A percentile compares a stretch with the other conserved stretches of the same genome.
Conservation (phyloP, 2,888 invertebrate species). For the Polietes domitor region DNA sequence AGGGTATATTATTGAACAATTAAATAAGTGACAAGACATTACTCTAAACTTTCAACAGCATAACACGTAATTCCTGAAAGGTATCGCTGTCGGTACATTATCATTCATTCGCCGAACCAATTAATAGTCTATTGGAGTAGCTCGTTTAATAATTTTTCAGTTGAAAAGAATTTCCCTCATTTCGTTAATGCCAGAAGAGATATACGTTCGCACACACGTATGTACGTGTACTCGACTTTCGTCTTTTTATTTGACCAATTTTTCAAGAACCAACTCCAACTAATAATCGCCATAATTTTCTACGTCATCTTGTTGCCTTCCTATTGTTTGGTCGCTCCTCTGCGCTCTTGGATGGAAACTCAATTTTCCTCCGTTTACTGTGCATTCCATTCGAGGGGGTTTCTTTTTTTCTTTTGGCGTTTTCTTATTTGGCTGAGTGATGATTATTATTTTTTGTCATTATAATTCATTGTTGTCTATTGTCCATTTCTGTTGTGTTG, state of each 20-base stretch:
- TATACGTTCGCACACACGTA: neutral
- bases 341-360: neutral
- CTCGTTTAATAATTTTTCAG: neutral
- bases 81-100: neutral
- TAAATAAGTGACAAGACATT: neutral
- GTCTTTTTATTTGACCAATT: neutral
- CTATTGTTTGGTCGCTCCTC: conserved; percentile 11
- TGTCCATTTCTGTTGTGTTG: conserved; percentile 70
- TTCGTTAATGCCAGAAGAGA: neutral
- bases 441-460: conserved; percentile 59
- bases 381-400: neutral
- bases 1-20: too few relatives aligned
- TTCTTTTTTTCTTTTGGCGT: conserved; percentile 35
- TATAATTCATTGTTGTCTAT: conserved; percentile 71
- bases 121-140: neutral
- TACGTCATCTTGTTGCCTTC: neutral
- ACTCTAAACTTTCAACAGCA: neutral
- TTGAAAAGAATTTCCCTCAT: conserved; percentile 9
- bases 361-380: conserved; percentile 17
- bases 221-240: neutral
- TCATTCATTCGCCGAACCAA: neutral
- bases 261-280: conserved; percentile 4
- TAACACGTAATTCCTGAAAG: neutral
- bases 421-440: conserved; percentile 40
- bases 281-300: conserved; percentile 19